Base-by-base conservation (phyloP, 2,888 invertebrate species). In the Dyspetes luteomarginatus region DNA sequence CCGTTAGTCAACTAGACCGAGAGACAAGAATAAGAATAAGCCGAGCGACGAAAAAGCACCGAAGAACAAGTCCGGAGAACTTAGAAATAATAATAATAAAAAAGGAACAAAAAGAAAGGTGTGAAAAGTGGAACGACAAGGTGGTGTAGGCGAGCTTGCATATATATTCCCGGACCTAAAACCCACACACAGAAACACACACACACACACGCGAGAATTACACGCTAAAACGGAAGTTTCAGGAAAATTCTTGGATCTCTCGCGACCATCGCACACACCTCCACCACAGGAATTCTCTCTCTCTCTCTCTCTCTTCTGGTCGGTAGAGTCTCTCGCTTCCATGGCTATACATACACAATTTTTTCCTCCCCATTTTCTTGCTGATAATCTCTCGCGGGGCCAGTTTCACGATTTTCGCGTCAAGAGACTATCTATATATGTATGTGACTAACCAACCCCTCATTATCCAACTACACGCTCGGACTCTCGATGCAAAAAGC, bases 11-110 rank as follows among this genome's bases (percentile, higher is more conserved):
- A 5, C 48, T 48, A 71, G 56, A 65, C 58, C 73, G 77, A 68
- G 64, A 78, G 81, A 83, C 78, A 78, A 83, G 82, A 77, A 81
- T 76, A 81, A 75, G 79, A 79, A 79, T 79, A 79, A 79, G 71
- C 52, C 58, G 12, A 45, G 62, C 30, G 73, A 45, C 36, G 26
- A 60, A n/a, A 50, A 26, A 50, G 15, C 50, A 22, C n/a, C 56
- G 50, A 67, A 52, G 22, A 69, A 67, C 52, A 55, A 62, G 45
- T 17, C 22, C 48, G 48, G n/a, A 5, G 48, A 48, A 48, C 19
- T 36, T 4, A 3, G 17, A 55, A 48, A 43, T 45, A 28, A 30
- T n/a, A 17, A 43, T 24, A 9, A 45, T 22, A 50, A 55, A 41
- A 48, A 48, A 60, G 48, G 15, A 65, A 56, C 30, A 22, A 56